Evolutionary conservation across 2,113 vertebrate genomes (phyloP).

Genomic region (Microtus pennsylvanicus): DNA sequence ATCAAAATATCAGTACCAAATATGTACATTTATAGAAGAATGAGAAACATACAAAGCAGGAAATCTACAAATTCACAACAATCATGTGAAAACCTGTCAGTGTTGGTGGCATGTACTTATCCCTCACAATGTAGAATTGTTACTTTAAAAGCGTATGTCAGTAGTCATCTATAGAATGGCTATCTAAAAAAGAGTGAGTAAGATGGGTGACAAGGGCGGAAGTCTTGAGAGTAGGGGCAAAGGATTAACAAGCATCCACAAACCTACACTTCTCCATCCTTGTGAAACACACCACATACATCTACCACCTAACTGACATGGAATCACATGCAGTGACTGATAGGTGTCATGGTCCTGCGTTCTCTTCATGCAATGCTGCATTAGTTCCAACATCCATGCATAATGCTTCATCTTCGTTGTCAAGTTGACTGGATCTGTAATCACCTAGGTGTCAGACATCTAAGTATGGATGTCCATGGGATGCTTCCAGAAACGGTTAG

Average conservation of each 20-base stretch:
- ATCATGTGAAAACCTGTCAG: background rate
- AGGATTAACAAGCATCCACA: background rate
- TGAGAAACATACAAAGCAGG: background rate
- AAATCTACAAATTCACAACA: background rate
- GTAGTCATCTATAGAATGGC: no score
- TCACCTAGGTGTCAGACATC: background rate
- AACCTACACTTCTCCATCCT: background rate
- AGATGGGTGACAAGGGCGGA: background rate
- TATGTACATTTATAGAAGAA: background rate
- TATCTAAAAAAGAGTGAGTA: background rate
- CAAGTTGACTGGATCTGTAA: background rate
- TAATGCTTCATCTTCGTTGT: background rate
- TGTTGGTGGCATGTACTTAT: background rate
- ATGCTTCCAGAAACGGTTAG: no score
- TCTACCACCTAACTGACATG: background rate
- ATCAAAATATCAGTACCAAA: constrained; percentile 11
- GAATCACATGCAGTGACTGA: background rate
- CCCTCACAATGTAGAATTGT: background rate
- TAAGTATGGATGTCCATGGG: background rate
- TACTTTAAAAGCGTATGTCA: background rate
- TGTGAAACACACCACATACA: background rate
- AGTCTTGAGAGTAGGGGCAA: background rate
- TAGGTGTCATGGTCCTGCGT: background rate
- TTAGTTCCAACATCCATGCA: background rate
- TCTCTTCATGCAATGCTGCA: background rate